Percentiles rank a stretch among this genome's conserved stretches.
Evolutionary conservation across 2,888 invertebrate genomes (phyloP).

Genomic region (Ophion costatus): DNA sequence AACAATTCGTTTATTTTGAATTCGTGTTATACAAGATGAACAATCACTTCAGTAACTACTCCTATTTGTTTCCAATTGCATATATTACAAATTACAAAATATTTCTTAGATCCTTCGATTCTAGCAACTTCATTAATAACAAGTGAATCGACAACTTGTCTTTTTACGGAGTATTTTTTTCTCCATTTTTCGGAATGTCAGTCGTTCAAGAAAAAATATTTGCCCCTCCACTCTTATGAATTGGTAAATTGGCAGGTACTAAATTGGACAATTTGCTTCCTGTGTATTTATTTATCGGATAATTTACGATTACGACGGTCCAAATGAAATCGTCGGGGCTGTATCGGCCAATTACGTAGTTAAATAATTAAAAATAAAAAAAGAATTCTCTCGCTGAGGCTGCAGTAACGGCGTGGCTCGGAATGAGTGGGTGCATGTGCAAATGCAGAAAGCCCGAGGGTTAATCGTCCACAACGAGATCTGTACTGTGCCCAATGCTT

Average conservation of each 20-base stretch:
- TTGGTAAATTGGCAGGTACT: constrained; percentile 25
- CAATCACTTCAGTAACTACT: too few species aligned
- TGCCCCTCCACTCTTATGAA: not conserved
- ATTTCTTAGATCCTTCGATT: too few species aligned
- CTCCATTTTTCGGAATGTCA: too few species aligned
- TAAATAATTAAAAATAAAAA: constrained; percentile 17
- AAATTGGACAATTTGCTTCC: constrained; percentile 36
- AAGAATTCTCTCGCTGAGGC: constrained; percentile 25
- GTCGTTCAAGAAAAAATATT: too few species aligned
- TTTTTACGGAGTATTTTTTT: too few species aligned
- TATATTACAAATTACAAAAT: too few species aligned
- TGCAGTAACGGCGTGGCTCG: constrained; percentile 2
- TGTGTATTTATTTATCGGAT: constrained; percentile 52
- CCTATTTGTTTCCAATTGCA: too few species aligned
- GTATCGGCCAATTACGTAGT: constrained; percentile 56
- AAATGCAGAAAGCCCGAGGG: constrained; percentile 56
- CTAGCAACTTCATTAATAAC: too few species aligned
- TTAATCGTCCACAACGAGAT: constrained; percentile 56
- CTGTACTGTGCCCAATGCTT: constrained; percentile 27
- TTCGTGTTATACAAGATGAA: too few species aligned
- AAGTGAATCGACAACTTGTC: too few species aligned
- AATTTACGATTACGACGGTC: constrained; percentile 52
- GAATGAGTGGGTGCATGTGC: constrained; percentile 15
- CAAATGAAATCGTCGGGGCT: constrained; percentile 60
- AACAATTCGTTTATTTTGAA: too few species aligned